Percentiles rank a stretch among this genome's conserved stretches.
phyloP scores from a whole-genome alignment of 2,888 invertebrate genomes.

The Tethea ocularis region DNA sequence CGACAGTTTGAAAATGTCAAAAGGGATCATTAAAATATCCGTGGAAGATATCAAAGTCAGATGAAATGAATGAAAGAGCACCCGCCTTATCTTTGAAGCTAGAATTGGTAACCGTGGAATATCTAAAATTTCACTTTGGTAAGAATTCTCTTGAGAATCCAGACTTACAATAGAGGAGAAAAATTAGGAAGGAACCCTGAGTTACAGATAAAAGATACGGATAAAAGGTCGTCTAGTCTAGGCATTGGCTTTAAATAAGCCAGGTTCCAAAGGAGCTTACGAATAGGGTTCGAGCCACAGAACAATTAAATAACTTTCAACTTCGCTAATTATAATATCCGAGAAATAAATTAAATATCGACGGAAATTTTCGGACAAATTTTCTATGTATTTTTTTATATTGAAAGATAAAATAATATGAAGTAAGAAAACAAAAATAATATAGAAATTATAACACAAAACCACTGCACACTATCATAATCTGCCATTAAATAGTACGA shows the following conservation, averaged over 20 bases:
- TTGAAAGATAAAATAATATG: no score
- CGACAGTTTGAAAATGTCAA: conserved; percentile 54
- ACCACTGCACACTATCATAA: no score
- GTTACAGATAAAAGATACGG: neutral
- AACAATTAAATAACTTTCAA: no score
- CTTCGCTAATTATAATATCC: neutral
- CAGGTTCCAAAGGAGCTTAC: neutral
- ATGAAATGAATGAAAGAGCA: conserved; percentile 47
- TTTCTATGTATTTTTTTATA: no score
- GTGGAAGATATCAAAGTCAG: conserved; percentile 52
- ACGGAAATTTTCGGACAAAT: no score
- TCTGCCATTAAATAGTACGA: no score
- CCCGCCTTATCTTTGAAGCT: conserved; percentile 41
- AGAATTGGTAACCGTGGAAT: conserved; percentile 20
- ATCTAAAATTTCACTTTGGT: neutral
- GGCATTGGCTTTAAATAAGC: neutral
- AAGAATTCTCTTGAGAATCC: neutral
- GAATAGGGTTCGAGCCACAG: no score
- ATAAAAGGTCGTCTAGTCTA: neutral
- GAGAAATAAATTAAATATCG: no score
- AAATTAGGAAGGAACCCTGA: conserved; percentile 4
- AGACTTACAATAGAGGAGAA: neutral
- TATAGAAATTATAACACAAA: no score
- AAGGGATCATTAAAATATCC: conserved; percentile 61
- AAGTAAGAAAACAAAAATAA: no score